phyloP scores from a whole-genome alignment of 2,113 vertebrate genomes.

The Spea bombifrons region DNA sequence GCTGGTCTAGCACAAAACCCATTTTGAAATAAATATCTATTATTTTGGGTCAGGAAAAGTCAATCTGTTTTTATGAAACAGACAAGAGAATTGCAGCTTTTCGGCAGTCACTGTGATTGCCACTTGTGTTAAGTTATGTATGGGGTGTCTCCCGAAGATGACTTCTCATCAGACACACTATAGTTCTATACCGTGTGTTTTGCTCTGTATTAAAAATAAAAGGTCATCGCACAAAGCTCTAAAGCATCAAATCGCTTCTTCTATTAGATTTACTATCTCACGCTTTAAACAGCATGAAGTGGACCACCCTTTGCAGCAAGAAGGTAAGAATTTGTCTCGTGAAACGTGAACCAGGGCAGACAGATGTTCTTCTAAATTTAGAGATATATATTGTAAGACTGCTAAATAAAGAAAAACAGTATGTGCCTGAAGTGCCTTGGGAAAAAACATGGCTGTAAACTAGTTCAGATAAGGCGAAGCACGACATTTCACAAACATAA shows the following conservation, averaged over 20 bases:
- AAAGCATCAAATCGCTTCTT: constrained; percentile 43
- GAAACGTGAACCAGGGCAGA: constrained; percentile 4
- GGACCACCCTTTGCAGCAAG: constrained; percentile 22
- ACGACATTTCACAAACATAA: too few species aligned
- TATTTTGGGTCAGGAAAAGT: constrained; percentile 48
- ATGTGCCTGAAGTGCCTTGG: background rate
- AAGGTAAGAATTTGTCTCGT: constrained; percentile 24
- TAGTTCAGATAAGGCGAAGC: too few species aligned
- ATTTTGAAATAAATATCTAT: constrained; percentile 23
- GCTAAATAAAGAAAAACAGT: background rate
- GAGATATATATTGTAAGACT: background rate
- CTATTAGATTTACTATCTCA: constrained; percentile 19
- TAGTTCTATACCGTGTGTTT: constrained; percentile 53
- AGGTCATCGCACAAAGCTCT: constrained; percentile 52
- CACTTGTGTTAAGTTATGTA: constrained; percentile 23
- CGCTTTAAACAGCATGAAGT: constrained; percentile 23
- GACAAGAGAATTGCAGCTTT: constrained; percentile 37
- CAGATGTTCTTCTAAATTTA: constrained; percentile 4
- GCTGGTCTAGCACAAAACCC: background rate
- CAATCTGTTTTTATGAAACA: constrained; percentile 35
- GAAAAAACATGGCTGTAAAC: background rate
- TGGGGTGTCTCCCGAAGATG: constrained; percentile 35
- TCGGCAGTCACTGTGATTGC: constrained; percentile 33
- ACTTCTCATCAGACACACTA: background rate
- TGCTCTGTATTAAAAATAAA: constrained; percentile 54